Evolutionary conservation across 2,113 vertebrate genomes (phyloP).

Genomic region (Varanus salvator): DNA sequence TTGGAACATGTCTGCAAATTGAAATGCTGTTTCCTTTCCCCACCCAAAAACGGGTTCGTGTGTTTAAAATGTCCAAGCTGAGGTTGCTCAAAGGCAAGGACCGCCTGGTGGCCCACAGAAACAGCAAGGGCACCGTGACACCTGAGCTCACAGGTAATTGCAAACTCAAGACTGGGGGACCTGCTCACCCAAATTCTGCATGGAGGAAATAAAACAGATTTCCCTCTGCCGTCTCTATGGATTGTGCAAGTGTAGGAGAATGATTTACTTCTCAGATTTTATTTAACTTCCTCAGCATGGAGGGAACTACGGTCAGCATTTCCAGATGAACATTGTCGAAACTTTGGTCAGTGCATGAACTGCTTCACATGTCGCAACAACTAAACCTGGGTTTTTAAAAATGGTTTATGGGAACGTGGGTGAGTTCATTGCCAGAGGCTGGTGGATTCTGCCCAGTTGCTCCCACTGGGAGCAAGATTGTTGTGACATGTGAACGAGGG

Average conservation of each 20-base stretch:
- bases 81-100: too few species aligned
- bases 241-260: background rate
- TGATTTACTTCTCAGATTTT: background rate
- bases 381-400: too few species aligned
- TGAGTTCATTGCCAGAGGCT: too few species aligned
- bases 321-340: background rate
- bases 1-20: background rate
- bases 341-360: background rate
- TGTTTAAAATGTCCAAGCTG: background rate
- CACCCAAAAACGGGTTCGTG: background rate
- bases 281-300: background rate
- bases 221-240: too few species aligned
- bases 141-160: background rate
- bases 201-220: background rate
- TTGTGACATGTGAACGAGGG: too few species aligned
- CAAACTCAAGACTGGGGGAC: background rate
- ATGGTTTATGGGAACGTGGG: too few species aligned
- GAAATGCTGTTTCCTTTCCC: background rate
- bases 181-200: background rate
- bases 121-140: too few species aligned
- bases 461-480: too few species aligned
- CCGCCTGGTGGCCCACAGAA: background rate
- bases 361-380: background rate
- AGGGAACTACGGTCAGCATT: background rate
- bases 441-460: too few species aligned